Evolutionary conservation across 2,888 invertebrate species (phyloP).

Genomic region (Platycnemis pennipes): DNA sequence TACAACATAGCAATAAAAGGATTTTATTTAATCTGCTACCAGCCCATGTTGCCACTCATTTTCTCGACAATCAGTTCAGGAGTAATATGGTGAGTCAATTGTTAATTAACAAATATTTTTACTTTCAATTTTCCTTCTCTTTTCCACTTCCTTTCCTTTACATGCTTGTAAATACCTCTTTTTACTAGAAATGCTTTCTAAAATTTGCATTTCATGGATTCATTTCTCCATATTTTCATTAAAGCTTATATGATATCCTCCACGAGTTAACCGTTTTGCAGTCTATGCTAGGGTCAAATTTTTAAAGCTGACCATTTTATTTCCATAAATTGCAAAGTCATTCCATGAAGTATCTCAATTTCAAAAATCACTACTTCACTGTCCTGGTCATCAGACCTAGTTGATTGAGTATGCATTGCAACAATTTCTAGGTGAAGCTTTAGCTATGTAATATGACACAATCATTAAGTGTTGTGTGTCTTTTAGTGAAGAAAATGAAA

Average conservation of each 20-base stretch:
- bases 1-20: constrained; percentile 92
- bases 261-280: background rate
- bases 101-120: constrained; percentile 69
- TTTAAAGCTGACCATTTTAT: background rate
- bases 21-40: constrained; percentile 95
- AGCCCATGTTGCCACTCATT: constrained; percentile 95
- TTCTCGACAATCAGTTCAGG: constrained; percentile 93
- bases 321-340: background rate
- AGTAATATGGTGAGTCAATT: constrained; percentile 88
- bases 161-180: constrained; percentile 1
- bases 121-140: background rate
- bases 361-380: background rate
- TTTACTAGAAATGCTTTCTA: background rate
- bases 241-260: background rate
- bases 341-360: background rate
- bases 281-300: background rate
- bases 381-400: background rate
- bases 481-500: too few relatives aligned
- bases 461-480: too few relatives aligned
- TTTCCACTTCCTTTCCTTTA: background rate
- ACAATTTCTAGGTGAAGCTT: too few relatives aligned
- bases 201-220: background rate
- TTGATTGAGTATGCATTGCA: background rate
- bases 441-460: too few relatives aligned
- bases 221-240: background rate